These are phyloP conservation scores for Orthosia incerta DNA, from an alignment of 2,888 invertebrate genomes.

Conservation along the genomic window DNA sequence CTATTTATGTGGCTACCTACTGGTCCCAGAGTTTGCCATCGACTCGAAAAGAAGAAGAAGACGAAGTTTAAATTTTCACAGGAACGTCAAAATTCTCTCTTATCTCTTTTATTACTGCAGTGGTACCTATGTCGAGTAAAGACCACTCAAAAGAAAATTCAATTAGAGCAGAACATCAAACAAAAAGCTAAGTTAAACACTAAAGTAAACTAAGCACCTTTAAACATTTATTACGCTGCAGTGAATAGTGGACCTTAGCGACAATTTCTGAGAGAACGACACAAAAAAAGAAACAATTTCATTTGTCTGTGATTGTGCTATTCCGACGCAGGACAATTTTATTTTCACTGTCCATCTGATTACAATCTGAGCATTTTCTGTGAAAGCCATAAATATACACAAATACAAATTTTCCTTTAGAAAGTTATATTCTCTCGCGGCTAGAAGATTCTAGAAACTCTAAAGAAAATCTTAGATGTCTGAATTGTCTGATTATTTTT, in stretches of 20 bases:
- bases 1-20: no score
- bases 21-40: no score
- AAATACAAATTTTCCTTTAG: constrained; percentile 10
- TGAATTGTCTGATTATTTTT: no score
- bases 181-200: constrained; percentile 40
- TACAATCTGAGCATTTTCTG: constrained; percentile 11
- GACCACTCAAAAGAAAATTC: constrained; percentile 40
- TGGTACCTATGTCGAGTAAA: constrained; percentile 8
- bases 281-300: constrained; percentile 38
- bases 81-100: constrained; percentile 7
- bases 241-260: constrained; percentile 47
- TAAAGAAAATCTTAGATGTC: no score
- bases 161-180: constrained; percentile 36
- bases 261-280: constrained; percentile 27
- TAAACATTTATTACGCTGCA: constrained; percentile 46
- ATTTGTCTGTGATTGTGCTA: constrained; percentile 23
- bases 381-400: constrained; percentile 8
- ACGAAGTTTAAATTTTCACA: neutral
- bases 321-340: constrained; percentile 8
- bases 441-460: no score
- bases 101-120: neutral
- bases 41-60: no score
- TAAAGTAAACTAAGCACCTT: constrained; percentile 40
- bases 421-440: neutral
- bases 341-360: constrained; percentile 20